Evolutionary conservation across 2,797 vertebrate species (phyloP), one percentile per base, ranked within the genome.

Genomic region (Protosalanx chinensis): DNA sequence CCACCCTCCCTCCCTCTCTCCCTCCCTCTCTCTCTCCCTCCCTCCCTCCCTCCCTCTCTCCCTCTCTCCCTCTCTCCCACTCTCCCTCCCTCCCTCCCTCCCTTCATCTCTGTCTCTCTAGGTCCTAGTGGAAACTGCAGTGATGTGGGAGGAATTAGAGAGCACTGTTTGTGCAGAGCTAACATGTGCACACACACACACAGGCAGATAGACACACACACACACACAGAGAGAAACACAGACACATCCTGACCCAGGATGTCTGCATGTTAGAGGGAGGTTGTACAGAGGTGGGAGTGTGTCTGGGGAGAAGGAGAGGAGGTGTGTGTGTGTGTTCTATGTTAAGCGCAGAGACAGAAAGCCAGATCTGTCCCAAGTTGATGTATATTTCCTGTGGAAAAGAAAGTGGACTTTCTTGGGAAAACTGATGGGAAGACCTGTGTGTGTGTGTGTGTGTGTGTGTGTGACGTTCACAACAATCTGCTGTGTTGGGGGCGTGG

Each of bases 331-430:
- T 57, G 51, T 68, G 56, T 68, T 74, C 18, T 65, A 7, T 65
- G n/a, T 64, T 64, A 64, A n/a, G 29, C 3, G 62, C n/a, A 3
- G 10, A 37, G 57, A 56, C 59, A 64, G 60, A 61, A 76, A 72
- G 72, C 37, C 64, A 73, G 61, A 41, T 23, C 59, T 37, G 10
- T 69, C 0, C 20, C 35, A 51, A 58, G 41, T 49, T 70, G 65
- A 72, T 72, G 27, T 70, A 64, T 1, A 61, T 68, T 72, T 80
- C 72, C 78, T 75, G 70, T 41, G 18, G 20, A 64, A 59, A 35
- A 59, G 18, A 71, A 27, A 13, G 46, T 3, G 59, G 15, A 46
- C 60, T 29, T 23, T 29, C 27, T 53, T 20, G 33, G 64, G 20
- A 51, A 49, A 4, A 49, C 62, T 41, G 1, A 6, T 12, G 4